Evolutionary conservation across 2,888 invertebrate species (phyloP).

Genomic region (Melipona beecheii): DNA sequence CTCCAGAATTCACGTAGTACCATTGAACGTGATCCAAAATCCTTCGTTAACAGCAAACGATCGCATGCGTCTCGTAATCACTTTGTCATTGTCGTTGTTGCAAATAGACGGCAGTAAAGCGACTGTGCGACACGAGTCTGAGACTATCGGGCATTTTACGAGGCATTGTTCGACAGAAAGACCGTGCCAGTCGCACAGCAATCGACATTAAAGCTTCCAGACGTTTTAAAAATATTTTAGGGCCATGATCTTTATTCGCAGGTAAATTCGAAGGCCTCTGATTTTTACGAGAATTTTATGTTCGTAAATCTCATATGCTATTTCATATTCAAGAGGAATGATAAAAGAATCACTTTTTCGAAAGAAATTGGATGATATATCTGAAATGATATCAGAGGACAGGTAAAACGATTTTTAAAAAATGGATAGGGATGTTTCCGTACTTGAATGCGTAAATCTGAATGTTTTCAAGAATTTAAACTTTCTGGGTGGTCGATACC

Average conservation of each 20-base stretch:
- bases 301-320: constrained; percentile 13
- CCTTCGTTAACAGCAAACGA: background rate
- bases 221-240: background rate
- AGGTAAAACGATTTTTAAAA: background rate
- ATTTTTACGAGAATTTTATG: constrained; percentile 27
- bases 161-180: constrained; percentile 34
- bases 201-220: constrained; percentile 8
- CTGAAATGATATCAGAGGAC: background rate
- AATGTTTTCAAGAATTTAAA: background rate
- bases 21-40: constrained; percentile 7
- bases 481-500: too few relatives aligned
- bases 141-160: constrained; percentile 48
- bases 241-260: constrained; percentile 20
- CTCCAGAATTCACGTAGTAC: background rate
- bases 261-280: constrained; percentile 19
- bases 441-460: background rate
- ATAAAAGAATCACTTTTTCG: background rate
- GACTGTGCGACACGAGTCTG: constrained; percentile 24
- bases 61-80: background rate
- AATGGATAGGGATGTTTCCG: background rate
- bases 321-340: background rate
- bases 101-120: constrained; percentile 18
- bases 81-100: constrained; percentile 19
- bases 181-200: constrained; percentile 24
- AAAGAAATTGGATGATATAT: background rate